phyloP scores from a whole-genome alignment of 2,113 vertebrate species.

The Nycticryphes semicollaris region DNA sequence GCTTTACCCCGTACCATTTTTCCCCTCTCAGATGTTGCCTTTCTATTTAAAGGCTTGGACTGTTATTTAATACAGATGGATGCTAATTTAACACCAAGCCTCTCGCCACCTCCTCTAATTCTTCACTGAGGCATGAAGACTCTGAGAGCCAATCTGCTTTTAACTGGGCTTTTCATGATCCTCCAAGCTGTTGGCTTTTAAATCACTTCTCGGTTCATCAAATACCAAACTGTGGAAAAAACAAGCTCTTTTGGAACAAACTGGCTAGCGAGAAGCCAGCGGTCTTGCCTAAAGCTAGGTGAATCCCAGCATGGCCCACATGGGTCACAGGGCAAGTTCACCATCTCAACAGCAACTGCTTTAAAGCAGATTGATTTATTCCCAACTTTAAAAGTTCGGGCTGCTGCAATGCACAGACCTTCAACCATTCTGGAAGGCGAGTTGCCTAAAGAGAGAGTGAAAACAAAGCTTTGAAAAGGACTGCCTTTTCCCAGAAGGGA shows the following conservation, averaged over 20 bases:
- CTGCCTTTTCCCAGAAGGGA: neutral
- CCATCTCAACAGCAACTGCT: neutral
- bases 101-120: constrained; percentile 32
- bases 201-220: constrained; percentile 9
- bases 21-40: neutral
- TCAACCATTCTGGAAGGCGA: neutral
- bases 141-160: constrained; percentile 28
- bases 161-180: constrained; percentile 10
- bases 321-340: neutral
- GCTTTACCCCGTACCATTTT: neutral
- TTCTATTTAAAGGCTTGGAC: constrained; percentile 50
- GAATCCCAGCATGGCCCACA: neutral
- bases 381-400: neutral
- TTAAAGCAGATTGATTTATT: neutral
- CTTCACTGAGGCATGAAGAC: constrained; percentile 16
- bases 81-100: constrained; percentile 35
- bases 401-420: neutral
- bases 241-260: neutral
- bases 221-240: neutral
- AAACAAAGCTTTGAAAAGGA: neutral
- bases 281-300: neutral
- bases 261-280: neutral
- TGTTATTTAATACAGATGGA: constrained; percentile 49
- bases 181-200: constrained; percentile 30
- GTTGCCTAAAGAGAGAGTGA: neutral